A percentile compares a stretch with the other conserved stretches of the same genome.
These are phyloP conservation scores for Catharus bicknelli DNA, from an alignment of 2,113 vertebrate species.

Conservation along the genomic window DNA sequence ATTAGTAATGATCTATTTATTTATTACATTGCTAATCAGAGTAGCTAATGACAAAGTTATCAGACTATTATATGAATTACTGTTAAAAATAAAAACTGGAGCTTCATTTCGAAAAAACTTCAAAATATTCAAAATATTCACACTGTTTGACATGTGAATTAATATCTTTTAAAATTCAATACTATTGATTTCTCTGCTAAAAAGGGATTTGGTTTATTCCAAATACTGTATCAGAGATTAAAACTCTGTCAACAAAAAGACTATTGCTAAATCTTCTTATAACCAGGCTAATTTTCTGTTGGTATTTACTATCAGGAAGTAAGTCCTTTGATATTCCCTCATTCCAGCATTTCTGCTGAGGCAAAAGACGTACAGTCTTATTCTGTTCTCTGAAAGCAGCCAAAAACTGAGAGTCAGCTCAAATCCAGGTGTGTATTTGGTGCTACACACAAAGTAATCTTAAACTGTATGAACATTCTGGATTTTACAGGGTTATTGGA, in stretches of 20 bases:
- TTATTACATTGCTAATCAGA: not conserved
- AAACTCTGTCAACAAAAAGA: slow-evolving; percentile 10
- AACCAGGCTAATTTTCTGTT: not conserved
- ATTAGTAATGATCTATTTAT: not conserved
- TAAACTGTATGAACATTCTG: not conserved
- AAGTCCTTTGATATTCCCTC: not conserved
- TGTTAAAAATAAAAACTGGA: not conserved
- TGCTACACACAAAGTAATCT: not conserved
- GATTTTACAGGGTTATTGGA: not conserved
- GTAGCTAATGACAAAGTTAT: not conserved
- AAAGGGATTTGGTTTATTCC: slow-evolving; percentile 12
- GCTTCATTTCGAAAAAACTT: not conserved
- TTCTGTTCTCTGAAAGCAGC: not conserved
- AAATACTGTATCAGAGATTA: slow-evolving; percentile 13
- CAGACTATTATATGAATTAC: not conserved
- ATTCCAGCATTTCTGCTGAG: not conserved
- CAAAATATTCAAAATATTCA: not conserved
- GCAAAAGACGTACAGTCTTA: not conserved
- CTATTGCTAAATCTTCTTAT: not conserved
- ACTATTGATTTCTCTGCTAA: slow-evolving; percentile 3
- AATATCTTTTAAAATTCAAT: not conserved
- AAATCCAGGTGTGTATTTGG: not conserved
- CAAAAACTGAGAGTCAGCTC: not conserved
- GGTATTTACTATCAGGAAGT: slow-evolving; percentile 1
- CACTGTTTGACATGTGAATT: not conserved